Evolutionary conservation across 2,888 invertebrate genomes (phyloP).

Genomic region (Colletes collaris): DNA sequence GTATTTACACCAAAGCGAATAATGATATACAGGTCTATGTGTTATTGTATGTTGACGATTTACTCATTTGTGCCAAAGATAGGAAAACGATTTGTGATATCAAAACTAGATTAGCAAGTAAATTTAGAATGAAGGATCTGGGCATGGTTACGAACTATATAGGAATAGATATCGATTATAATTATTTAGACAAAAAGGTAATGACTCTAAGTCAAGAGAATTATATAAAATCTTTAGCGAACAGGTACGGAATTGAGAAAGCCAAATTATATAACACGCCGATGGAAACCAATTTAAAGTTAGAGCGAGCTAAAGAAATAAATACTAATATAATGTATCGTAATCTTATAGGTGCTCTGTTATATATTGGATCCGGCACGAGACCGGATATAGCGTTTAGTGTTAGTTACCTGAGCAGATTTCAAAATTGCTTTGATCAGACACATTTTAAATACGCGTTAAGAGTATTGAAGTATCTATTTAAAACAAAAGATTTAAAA

Average conservation of each 20-base stretch:
- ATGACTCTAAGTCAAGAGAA: conserved; percentile 6
- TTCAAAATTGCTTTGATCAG: conserved; percentile 42
- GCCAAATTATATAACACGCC: neutral
- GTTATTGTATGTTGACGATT: conserved; percentile 17
- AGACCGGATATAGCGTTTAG: conserved; percentile 48
- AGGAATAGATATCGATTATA: conserved; percentile 13
- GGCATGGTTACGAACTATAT: conserved; percentile 4
- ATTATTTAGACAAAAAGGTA: neutral
- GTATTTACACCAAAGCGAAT: neutral
- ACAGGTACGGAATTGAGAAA: conserved; percentile 8
- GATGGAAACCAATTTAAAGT: neutral
- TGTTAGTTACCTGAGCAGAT: conserved; percentile 52
- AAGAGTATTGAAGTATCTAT: conserved; percentile 50
- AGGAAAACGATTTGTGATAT: neutral
- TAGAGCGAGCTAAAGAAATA: conserved; percentile 1
- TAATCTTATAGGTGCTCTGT: conserved; percentile 21
- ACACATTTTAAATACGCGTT: conserved; percentile 47
- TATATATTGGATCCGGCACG: conserved; percentile 50
- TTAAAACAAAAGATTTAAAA: conserved; percentile 43
- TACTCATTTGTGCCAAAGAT: conserved; percentile 13
- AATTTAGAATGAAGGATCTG: conserved; percentile 17
- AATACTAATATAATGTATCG: conserved; percentile 23
- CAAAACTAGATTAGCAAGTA: conserved; percentile 3
- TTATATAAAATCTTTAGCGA: conserved; percentile 30
- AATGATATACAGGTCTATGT: neutral